Evolutionary conservation across 2,797 vertebrate genomes (phyloP).

Genomic region (Otus scops): DNA sequence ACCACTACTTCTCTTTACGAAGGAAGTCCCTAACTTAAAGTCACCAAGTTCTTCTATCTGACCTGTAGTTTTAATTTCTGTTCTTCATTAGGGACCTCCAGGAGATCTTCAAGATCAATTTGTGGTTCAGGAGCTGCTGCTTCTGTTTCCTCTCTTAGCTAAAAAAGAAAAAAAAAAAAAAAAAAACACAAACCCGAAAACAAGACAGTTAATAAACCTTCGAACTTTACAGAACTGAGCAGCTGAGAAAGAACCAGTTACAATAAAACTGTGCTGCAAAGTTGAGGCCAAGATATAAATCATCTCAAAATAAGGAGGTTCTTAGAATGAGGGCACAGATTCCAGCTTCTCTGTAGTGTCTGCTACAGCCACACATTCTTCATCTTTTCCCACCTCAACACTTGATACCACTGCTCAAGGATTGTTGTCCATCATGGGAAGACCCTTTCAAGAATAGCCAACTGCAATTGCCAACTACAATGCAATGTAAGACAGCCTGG

Average conservation of each 20-base stretch:
- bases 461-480: not conserved
- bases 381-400: not conserved
- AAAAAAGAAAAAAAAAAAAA: not conserved
- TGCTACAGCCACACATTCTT: not conserved
- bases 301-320: not conserved
- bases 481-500: not conserved
- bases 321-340: not conserved
- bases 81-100: slow-evolving; percentile 89
- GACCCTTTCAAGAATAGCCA: not conserved
- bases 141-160: slow-evolving; percentile 66
- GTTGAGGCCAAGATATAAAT: not conserved
- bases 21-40: not conserved
- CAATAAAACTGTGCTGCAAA: not conserved
- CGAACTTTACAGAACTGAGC: not conserved
- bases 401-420: not conserved
- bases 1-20: not conserved
- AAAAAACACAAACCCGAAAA: not conserved
- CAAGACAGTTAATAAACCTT: not conserved
- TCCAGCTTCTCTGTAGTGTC: not conserved
- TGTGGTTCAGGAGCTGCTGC: slow-evolving; percentile 84
- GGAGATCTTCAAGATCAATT: slow-evolving; percentile 94
- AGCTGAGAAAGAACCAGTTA: not conserved
- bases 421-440: not conserved
- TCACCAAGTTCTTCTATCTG: not conserved
- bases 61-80: slow-evolving; percentile 90